These are phyloP conservation scores for Dryocosmus kuriphilus DNA, from an alignment of 2,888 invertebrate species.

Conservation along the genomic window DNA sequence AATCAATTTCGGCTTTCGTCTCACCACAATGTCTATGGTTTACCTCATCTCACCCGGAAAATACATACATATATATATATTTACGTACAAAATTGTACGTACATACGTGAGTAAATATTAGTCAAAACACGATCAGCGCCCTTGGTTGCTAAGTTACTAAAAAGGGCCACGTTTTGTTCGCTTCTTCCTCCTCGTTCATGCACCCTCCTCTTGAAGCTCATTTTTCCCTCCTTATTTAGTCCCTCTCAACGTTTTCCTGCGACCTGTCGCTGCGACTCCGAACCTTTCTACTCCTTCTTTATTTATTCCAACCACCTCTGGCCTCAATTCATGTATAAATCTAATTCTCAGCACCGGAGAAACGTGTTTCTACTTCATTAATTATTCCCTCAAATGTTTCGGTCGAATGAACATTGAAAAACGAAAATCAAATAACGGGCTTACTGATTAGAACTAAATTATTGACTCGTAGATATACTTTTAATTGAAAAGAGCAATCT, in stretches of 20 bases:
- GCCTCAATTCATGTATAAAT: neutral
- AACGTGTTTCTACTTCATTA: slow-evolving; percentile 7
- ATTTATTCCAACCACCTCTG: neutral
- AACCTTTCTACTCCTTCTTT: slow-evolving; percentile 1
- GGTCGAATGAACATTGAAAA: neutral
- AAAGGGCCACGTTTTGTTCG: neutral
- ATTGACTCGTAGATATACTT: no score
- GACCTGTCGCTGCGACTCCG: slow-evolving; percentile 1
- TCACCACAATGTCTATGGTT: neutral
- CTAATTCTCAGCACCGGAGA: slow-evolving; percentile 1
- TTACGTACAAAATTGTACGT: no score
- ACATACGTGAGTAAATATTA: neutral
- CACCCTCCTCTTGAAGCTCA: neutral
- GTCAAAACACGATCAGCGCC: slow-evolving; percentile 7
- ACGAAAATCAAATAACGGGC: slow-evolving; percentile 1
- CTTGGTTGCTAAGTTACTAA: neutral
- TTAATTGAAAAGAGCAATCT: neutral
- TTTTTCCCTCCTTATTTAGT: neutral
- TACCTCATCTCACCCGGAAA: neutral
- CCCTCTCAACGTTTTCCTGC: neutral
- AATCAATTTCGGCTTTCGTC: neutral
- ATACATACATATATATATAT: neutral
- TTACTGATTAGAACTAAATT: neutral
- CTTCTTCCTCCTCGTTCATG: neutral
- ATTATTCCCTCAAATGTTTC: neutral